Evolutionary conservation across 2,113 vertebrate species (phyloP).

Genomic region (Grammomys surdaster): DNA sequence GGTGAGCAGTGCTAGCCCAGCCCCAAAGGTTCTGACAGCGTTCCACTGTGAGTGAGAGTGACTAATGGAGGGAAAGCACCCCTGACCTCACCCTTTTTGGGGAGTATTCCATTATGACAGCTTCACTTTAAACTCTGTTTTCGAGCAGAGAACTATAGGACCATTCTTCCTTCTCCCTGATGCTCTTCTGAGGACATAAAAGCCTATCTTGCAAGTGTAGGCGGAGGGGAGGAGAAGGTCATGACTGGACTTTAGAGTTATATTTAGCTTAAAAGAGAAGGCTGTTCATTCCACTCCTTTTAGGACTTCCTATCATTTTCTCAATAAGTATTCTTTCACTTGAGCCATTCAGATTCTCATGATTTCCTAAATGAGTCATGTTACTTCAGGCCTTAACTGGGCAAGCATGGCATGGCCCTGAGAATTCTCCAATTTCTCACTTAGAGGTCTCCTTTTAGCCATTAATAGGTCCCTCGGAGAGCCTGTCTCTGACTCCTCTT

Average conservation of each 20-base stretch:
- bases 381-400: background rate
- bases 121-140: background rate
- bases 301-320: background rate
- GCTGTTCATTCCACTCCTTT: background rate
- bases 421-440: background rate
- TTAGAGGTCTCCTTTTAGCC: background rate
- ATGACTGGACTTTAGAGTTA: background rate
- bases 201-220: slow-evolving; percentile 18
- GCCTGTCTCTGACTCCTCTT: background rate
- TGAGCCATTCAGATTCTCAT: background rate
- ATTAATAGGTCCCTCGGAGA: background rate
- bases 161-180: background rate
- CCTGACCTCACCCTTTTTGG: background rate
- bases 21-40: background rate
- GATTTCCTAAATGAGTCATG: slow-evolving; percentile 44
- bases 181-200: background rate
- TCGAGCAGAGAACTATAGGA: slow-evolving; percentile 6
- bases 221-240: background rate
- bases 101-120: background rate
- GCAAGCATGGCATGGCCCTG: background rate
- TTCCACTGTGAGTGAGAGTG: background rate
- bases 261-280: slow-evolving; percentile 50
- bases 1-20: background rate
- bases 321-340: slow-evolving; percentile 36
- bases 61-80: background rate